Evolutionary conservation across 2,888 invertebrate genomes (phyloP).

Genomic region (Hypselothyrea guttata): DNA sequence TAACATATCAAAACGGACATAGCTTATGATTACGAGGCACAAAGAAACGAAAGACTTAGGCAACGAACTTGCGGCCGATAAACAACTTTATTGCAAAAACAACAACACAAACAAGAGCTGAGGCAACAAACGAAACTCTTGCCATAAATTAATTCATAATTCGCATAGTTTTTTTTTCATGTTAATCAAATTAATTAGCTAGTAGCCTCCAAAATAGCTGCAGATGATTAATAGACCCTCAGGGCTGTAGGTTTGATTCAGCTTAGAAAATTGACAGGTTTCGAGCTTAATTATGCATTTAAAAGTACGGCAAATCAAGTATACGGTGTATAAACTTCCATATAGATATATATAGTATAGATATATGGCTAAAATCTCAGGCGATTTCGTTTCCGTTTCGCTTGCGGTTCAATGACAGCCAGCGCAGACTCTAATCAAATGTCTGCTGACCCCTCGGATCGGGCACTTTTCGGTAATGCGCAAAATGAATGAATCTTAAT

Average conservation of each 20-base stretch:
- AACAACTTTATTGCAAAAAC: constrained; percentile 51
- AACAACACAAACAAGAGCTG: not conserved
- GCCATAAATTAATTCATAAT: constrained; percentile 72
- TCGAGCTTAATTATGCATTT: constrained; percentile 6
- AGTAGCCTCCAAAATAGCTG: constrained; percentile 33
- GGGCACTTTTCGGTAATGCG: constrained; percentile 49
- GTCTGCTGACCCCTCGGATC: constrained; percentile 63
- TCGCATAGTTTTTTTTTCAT: constrained; percentile 52
- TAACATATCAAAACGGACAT: constrained; percentile 43
- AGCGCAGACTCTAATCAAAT: constrained; percentile 61
- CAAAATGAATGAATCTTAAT: constrained; percentile 71
- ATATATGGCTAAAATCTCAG: not conserved
- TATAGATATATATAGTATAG: not conserved
- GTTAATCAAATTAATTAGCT: constrained; percentile 75
- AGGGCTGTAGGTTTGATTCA: constrained; percentile 12
- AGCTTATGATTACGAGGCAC: constrained; percentile 26
- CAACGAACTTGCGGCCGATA: constrained; percentile 63
- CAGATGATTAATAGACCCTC: constrained; percentile 54
- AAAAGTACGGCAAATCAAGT: constrained; percentile 12
- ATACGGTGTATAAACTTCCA: not conserved
- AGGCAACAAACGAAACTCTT: not conserved
- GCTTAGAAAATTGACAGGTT: constrained; percentile 14
- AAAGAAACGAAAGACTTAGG: constrained; percentile 48
- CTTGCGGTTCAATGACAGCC: constrained; percentile 58
- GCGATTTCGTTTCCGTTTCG: constrained; percentile 34